Conservation (phyloP, 2,797 vertebrate species). For the Varecia variegata region DNA sequence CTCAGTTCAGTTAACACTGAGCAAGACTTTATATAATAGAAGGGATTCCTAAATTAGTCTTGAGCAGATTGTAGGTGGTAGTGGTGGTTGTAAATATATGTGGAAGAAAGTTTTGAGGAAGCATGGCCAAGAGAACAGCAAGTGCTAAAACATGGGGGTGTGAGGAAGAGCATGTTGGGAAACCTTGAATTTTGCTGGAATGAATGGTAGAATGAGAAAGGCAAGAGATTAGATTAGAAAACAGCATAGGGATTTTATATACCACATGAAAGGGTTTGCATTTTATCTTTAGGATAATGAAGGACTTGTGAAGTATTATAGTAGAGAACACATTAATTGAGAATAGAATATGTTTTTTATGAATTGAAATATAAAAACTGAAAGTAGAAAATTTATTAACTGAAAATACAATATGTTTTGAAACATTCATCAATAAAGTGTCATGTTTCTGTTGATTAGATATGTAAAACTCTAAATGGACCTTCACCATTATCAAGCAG, state of each 20-base stretch:
- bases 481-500: neutral
- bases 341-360: neutral
- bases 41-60: neutral
- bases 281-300: neutral
- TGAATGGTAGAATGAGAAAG: neutral
- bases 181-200: neutral
- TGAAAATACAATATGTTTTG: neutral
- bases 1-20: neutral
- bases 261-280: neutral
- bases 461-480: neutral
- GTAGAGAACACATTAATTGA: neutral
- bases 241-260: rapidly evolving
- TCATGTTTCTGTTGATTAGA: neutral
- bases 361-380: neutral
- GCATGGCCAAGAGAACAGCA: neutral
- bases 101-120: neutral
- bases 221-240: neutral
- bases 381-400: neutral
- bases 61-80: neutral
- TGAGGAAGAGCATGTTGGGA: neutral
- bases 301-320: neutral
- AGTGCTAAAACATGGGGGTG: neutral
- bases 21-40: neutral
- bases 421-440: neutral
- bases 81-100: neutral